Evolutionary conservation across 2,888 invertebrate genomes (phyloP), one percentile per base, ranked within the genome.

Genomic region (Rhagonycha lutea): DNA sequence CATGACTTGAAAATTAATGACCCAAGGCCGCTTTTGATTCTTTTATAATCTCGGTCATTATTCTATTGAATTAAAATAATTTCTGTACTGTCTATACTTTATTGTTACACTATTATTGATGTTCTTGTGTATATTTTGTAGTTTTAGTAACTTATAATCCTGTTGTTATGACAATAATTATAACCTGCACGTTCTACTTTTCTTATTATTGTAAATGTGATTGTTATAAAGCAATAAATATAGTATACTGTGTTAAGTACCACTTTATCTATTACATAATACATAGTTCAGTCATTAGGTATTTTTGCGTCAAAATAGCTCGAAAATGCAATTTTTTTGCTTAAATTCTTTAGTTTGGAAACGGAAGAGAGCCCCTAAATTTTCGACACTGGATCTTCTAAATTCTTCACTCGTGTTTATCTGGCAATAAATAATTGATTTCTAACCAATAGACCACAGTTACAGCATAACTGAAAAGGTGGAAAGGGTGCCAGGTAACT

Each of bases 171-270:
- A 77, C 77, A 78, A 76, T 78, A 76, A 78, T 65, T 78, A 76
- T 73, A 68, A 74, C 70, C 18, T 74, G 78, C 78, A 78, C 73
- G 67, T 74, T 72, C 62, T 76, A 77, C 77, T 74, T 74, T 29
- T 76, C 71, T 77, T 24, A 47, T 47, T 47, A 70, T 74, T 78
- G 78, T 78, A 78, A 67, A 68, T 78, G 78, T 78, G 76, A 78
- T 78, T 78, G 78, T 78, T 78, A 78, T 74, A 74, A 78, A 78
- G 78, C 78, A 78, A 78, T 78, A 78, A 78, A 76, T 62, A 70
- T 68, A 68, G 61, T 72, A 69, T 76, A 68, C 32, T 68, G 60
- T 69, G 72, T 78, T 75, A 73, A 26, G 4, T 67, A 3, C 8
- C n/a, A n/a, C 5, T n/a, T 47, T 47, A 47, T n/a, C 47, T n/a